Base-by-base conservation (phyloP, 2,888 invertebrate species). In the Eupsilia transversa region DNA sequence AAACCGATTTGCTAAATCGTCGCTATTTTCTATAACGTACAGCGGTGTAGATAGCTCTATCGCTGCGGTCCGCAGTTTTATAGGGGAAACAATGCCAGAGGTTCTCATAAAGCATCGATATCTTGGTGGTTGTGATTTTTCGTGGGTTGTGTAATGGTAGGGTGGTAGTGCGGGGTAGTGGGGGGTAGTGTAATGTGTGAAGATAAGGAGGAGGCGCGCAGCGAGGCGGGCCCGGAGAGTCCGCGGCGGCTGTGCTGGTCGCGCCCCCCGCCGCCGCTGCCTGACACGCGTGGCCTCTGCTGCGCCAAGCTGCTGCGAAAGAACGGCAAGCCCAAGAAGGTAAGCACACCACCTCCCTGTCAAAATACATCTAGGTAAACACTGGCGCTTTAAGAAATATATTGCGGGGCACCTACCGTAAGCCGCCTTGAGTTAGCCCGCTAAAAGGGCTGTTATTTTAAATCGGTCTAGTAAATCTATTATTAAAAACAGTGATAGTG, bases 311-410 rank as follows among this genome's bases (percentile, higher is more conserved):
- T 98, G 86, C 97, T 98, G 74, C 97, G 97, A 92, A 98, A 98
- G 96, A 98, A 98, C 94, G 98, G 98, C 87, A 97, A 97, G 91
- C 98, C 98, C 68, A 98, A 98, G 94, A 98, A 98, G 97, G 98
- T 98, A 91, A 96, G 93, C 83, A 56, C 52, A 43, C 27, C n/a
- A 60, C 7, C 4, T 20, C 14, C 23, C 23, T 41, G 10, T 20
- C 46, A n/a, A 17, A 10, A 3, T 43, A 4, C 12, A 43, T 20
- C 7, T 10, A 7, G 17, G 27, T 20, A n/a, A 20, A 59, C 23
- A 35, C 4, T 59, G 43, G 14, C 10, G 3, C 5, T 35, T 2
- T 43, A 23, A 59, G 10, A 35, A 27, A 27, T 27, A 23, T 23
- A 14, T 9, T 23, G 7, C 4, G 17, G 27, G 23, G 20, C 43